Evolutionary conservation across 2,888 invertebrate genomes (phyloP).

Genomic region (Hyposoter didymator): DNA sequence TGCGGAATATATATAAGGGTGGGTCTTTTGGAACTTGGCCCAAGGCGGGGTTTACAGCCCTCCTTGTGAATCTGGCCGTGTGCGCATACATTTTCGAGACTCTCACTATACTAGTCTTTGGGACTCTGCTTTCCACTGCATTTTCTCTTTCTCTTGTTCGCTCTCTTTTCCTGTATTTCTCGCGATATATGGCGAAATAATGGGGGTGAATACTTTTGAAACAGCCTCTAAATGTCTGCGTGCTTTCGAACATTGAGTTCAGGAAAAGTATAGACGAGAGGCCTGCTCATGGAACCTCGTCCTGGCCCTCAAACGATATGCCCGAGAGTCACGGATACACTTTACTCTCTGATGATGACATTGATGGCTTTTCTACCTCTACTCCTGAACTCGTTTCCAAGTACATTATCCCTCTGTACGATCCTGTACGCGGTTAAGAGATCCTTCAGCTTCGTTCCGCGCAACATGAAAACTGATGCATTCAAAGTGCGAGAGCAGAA

Average conservation of each 20-base stretch:
- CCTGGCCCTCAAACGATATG: conserved; percentile 25
- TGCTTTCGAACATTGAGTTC: background rate
- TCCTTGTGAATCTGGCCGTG: conserved; percentile 84
- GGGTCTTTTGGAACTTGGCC: conserved; percentile 79
- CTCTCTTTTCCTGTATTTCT: conserved; percentile 57
- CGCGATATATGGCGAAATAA: too few species aligned
- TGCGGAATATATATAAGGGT: conserved; percentile 68
- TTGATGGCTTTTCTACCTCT: conserved; percentile 55
- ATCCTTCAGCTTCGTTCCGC: conserved; percentile 19
- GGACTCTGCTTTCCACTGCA: conserved; percentile 58
- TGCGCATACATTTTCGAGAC: conserved; percentile 82
- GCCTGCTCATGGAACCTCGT: conserved; percentile 30
- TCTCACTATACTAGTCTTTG: conserved; percentile 70
- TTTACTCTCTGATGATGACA: conserved; percentile 41
- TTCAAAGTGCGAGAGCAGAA: background rate
- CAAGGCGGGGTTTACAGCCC: conserved; percentile 84
- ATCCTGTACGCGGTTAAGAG: conserved; percentile 18
- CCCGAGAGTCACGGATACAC: conserved; percentile 47
- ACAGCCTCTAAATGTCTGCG: conserved; percentile 59
- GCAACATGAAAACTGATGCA: conserved; percentile 10
- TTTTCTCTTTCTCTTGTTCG: conserved; percentile 43
- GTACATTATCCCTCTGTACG: conserved; percentile 41
- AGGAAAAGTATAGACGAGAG: conserved; percentile 37
- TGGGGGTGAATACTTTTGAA: background rate
- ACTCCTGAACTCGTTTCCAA: conserved; percentile 46